Evolutionary conservation across 2,888 invertebrate genomes (phyloP).

Genomic region (Pseudococcus jackbeardsleyi): DNA sequence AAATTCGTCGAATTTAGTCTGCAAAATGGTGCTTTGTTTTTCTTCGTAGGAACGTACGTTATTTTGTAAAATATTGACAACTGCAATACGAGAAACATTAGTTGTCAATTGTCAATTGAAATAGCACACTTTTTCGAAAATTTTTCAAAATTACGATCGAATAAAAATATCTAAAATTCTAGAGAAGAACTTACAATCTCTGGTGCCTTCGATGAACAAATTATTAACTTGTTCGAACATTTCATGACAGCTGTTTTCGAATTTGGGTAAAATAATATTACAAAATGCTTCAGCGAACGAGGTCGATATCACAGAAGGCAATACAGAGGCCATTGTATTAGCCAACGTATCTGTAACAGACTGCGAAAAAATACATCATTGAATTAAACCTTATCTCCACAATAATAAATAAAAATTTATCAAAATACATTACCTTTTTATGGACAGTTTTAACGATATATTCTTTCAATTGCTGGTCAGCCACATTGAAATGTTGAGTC

Average conservation of each 20-base stretch:
- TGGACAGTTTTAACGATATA: constrained; percentile 84
- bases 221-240: constrained; percentile 93
- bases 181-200: constrained; percentile 79
- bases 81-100: not conserved
- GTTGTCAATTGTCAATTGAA: not conserved
- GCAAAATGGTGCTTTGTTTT: constrained; percentile 46
- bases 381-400: not conserved
- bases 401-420: not conserved
- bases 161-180: no score
- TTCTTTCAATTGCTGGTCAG: constrained; percentile 82
- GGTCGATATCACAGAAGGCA: constrained; percentile 55
- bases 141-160: not conserved
- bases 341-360: constrained; percentile 57
- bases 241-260: constrained; percentile 87
- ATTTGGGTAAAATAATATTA: constrained; percentile 79
- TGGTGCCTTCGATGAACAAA: constrained; percentile 88
- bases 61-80: constrained; percentile 55
- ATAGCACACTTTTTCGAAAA: not conserved
- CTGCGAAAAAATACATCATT: not conserved
- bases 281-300: constrained; percentile 59
- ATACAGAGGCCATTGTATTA: constrained; percentile 23
- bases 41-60: constrained; percentile 58
- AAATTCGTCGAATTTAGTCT: constrained; percentile 50
- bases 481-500: constrained; percentile 79
- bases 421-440: constrained; percentile 77